These are phyloP conservation scores for Rhagoletis zephyria DNA, from an alignment of 1,140 invertebrate genomes.

Conservation along the genomic window DNA sequence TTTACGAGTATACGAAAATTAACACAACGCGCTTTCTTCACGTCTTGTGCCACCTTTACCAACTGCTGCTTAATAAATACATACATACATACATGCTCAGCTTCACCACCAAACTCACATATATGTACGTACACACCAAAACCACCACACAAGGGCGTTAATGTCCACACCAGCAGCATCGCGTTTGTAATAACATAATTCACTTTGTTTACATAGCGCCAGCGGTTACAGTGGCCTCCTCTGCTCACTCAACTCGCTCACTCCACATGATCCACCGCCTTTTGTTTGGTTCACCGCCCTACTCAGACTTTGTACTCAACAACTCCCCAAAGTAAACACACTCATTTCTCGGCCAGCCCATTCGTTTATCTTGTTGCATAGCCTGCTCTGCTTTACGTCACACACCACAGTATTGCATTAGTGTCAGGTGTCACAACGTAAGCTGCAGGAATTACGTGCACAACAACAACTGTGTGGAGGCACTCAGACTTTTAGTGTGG, in stretches of 20 bases:
- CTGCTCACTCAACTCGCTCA: not conserved
- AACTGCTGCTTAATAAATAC: not conserved
- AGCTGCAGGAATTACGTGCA: not conserved
- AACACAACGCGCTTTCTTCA: not conserved
- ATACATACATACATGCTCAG: too few relatives aligned
- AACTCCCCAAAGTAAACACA: conserved; percentile 10
- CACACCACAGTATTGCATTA: not conserved
- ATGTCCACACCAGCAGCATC: conserved; percentile 43
- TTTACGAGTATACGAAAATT: conserved; percentile 31
- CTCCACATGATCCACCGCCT: not conserved
- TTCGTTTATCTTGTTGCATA: not conserved
- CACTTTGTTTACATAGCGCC: conserved; percentile 46
- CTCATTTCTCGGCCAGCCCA: not conserved
- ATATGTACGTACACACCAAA: too few relatives aligned
- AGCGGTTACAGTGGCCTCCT: conserved; percentile 33
- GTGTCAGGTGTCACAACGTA: conserved; percentile 14
- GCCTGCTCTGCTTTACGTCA: not conserved
- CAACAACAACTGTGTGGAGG: not conserved
- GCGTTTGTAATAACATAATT: conserved; percentile 50
- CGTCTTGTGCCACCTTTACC: not conserved
- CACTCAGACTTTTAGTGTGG: not conserved
- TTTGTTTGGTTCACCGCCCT: not conserved
- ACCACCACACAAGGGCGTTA: conserved; percentile 43
- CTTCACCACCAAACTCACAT: not conserved
- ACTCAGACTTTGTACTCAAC: not conserved